Conservation (phyloP, 2,888 invertebrate genomes). For the Cataglyphis cursor region DNA sequence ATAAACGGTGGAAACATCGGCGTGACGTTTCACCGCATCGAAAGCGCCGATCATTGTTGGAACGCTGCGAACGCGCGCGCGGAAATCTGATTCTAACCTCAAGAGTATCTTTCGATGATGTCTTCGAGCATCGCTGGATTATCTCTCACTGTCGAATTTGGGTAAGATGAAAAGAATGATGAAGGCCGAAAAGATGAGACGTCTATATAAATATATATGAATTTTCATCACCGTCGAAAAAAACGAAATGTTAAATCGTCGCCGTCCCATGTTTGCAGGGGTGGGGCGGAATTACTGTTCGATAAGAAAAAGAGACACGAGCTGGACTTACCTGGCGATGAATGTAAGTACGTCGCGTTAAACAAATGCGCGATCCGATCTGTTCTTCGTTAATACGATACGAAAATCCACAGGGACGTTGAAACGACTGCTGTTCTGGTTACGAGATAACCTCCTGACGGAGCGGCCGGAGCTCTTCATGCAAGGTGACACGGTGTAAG, state of each 20-base stretch:
- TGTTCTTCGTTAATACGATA: slow-evolving; percentile 7
- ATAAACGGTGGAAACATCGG: background rate
- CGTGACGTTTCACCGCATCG: background rate
- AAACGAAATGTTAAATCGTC: slow-evolving; percentile 30
- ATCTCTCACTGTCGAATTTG: slow-evolving; percentile 79
- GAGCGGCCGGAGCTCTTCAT: slow-evolving; percentile 92
- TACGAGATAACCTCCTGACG: slow-evolving; percentile 93
- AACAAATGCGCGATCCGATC: background rate
- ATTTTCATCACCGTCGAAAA: background rate
- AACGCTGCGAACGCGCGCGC: background rate
- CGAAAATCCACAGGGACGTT: slow-evolving; percentile 90
- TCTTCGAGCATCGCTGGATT: slow-evolving; percentile 57
- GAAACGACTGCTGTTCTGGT: slow-evolving; percentile 92
- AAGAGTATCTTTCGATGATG: slow-evolving; percentile 65
- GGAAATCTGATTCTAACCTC: slow-evolving; percentile 17
- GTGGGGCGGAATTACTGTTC: slow-evolving; percentile 97
- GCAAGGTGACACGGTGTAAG: slow-evolving; percentile 88
- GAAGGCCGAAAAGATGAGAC: slow-evolving; percentile 9
- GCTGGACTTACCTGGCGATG: slow-evolving; percentile 89
- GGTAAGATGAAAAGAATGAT: slow-evolving; percentile 70
- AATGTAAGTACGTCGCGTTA: slow-evolving; percentile 86
- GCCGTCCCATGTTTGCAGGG: slow-evolving; percentile 88
- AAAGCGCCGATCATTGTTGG: background rate
- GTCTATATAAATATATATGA: background rate
- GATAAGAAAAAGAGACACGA: slow-evolving; percentile 93